phyloP scores from a whole-genome alignment of 92 coral and sea anemone genomes.

The Porites divaricata region DNA sequence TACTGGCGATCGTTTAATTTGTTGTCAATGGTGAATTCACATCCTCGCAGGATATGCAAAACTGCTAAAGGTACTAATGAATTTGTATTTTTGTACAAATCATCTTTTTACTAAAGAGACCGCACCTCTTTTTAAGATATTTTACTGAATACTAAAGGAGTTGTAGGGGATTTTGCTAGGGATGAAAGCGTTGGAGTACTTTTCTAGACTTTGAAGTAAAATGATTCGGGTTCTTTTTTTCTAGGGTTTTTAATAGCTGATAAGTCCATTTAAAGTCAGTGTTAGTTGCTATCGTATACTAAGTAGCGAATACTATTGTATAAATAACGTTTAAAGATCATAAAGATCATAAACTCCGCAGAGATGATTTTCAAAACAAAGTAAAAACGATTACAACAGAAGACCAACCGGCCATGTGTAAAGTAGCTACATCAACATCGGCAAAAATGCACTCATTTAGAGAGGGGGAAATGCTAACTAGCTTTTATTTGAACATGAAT shows the following conservation, averaged over 20 bases:
- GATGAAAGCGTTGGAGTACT: neutral
- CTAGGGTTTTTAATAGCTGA: neutral
- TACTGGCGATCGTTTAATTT: neutral
- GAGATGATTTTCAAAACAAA: neutral
- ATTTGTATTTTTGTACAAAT: neutral
- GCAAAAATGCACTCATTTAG: too few species aligned
- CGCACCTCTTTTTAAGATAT: too few species aligned
- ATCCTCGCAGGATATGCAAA: conserved; percentile 22
- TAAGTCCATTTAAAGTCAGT: neutral
- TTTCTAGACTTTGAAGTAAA: neutral
- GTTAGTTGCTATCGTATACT: neutral
- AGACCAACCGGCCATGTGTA: neutral
- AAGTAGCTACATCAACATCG: too few species aligned
- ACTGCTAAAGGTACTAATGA: neutral
- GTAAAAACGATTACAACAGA: neutral
- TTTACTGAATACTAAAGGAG: neutral
- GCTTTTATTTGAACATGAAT: too few species aligned
- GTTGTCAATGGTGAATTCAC: conserved; percentile 33
- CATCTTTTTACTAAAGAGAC: neutral
- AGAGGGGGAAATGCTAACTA: too few species aligned
- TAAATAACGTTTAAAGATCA: neutral
- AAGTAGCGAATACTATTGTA: neutral
- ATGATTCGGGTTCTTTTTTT: too few species aligned
- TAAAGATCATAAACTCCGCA: neutral
- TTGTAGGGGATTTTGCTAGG: neutral